Conservation (phyloP, 1,140 invertebrate species). For the Acromyrmex echinatior region DNA sequence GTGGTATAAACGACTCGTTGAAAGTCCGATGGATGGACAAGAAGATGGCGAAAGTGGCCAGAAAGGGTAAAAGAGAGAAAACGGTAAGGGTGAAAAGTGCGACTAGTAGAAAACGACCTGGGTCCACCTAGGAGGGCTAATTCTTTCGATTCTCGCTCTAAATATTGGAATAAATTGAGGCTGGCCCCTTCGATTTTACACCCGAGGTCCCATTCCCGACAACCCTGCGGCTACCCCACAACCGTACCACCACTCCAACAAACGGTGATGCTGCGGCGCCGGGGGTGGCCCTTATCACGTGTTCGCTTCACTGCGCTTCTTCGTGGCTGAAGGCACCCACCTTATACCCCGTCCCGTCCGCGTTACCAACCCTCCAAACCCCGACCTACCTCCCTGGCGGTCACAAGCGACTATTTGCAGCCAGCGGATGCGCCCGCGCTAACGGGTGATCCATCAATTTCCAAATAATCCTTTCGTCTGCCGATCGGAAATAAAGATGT, state of each 20-base stretch:
- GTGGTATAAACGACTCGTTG: conserved; percentile 80
- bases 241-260: not conserved
- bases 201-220: conserved; percentile 52
- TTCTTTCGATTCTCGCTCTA: conserved; percentile 78
- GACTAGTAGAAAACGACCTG: conserved; percentile 11
- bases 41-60: not conserved
- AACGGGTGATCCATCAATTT: conserved; percentile 78
- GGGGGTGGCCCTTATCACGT: conserved; percentile 84
- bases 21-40: conserved; percentile 77
- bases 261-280: conserved; percentile 29
- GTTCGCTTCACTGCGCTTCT: conserved; percentile 83
- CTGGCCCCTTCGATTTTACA: conserved; percentile 72
- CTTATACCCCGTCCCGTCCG: conserved; percentile 68
- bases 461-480: conserved; percentile 66
- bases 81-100: not conserved
- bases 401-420: conserved; percentile 73
- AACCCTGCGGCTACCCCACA: conserved; percentile 15
- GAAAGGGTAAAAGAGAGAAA: not conserved
- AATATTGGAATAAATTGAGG: conserved; percentile 85
- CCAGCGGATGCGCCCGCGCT: conserved; percentile 62
- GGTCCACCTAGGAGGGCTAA: conserved; percentile 76
- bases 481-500: conserved; percentile 70
- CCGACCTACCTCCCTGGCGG: conserved; percentile 9
- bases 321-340: conserved; percentile 75
- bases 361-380: conserved; percentile 44